Evolutionary conservation across 1,140 invertebrate species (phyloP).

Genomic region (Drosophila baimaii): DNA sequence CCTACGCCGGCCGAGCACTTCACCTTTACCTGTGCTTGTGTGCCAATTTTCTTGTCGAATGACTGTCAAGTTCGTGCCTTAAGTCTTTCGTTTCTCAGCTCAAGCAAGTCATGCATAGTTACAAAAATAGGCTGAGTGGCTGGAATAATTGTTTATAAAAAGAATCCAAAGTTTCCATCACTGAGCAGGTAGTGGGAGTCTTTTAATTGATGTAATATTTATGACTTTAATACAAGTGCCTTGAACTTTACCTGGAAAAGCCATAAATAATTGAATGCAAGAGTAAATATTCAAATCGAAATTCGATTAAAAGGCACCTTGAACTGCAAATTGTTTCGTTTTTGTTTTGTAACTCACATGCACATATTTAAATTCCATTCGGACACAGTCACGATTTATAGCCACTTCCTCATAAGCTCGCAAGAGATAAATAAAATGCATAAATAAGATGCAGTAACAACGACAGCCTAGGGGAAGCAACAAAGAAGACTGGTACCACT

Average conservation of each 20-base stretch:
- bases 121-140: conserved; percentile 32
- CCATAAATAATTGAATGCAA: neutral
- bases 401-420: conserved; percentile 58
- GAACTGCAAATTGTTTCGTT: conserved; percentile 19
- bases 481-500: conserved; percentile 63
- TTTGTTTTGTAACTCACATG: conserved; percentile 21
- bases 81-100: conserved; percentile 43
- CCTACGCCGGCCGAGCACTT: neutral
- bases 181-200: conserved; percentile 3
- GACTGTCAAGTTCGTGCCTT: conserved; percentile 72
- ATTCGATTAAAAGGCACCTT: conserved; percentile 2
- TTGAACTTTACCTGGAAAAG: neutral
- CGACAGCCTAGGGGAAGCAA: conserved; percentile 39
- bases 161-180: conserved; percentile 14
- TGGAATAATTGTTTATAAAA: neutral
- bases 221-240: neutral
- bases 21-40: conserved; percentile 40
- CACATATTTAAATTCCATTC: conserved; percentile 33
- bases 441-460: conserved; percentile 59
- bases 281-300: neutral
- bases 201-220: neutral
- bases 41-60: conserved; percentile 53
- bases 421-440: conserved; percentile 41
- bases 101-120: conserved; percentile 29
- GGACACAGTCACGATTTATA: conserved; percentile 56